A percentile compares a stretch with the other conserved stretches of the same genome.
phyloP scores from a whole-genome alignment of 2,888 invertebrate genomes.

The Ariolimax columbianus region DNA sequence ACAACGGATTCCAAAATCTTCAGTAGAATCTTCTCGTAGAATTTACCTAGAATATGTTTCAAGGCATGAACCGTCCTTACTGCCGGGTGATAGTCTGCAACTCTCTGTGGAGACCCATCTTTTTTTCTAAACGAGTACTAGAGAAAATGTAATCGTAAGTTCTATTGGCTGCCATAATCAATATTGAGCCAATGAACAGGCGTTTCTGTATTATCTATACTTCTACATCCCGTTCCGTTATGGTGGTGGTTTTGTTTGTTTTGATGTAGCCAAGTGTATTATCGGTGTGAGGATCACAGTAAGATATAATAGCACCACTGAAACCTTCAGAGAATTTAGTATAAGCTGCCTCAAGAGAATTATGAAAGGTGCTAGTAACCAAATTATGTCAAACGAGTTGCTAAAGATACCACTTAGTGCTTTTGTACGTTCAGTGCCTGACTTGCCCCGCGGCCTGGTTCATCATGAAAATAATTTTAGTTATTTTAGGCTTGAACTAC shows the following conservation, averaged over 20 bases:
- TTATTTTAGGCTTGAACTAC: no score
- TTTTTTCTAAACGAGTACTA: slow-evolving; percentile 13
- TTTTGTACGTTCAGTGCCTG: no score
- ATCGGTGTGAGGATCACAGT: no score
- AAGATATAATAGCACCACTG: no score
- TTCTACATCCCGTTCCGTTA: slow-evolving; percentile 3
- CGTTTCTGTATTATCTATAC: slow-evolving; percentile 30
- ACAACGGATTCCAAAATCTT: neutral
- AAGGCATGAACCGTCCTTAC: neutral
- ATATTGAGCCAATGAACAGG: slow-evolving; percentile 19
- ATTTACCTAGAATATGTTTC: slow-evolving; percentile 5
- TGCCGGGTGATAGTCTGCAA: slow-evolving; percentile 33
- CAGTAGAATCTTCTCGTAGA: neutral
- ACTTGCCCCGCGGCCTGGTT: no score
- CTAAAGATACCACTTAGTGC: no score
- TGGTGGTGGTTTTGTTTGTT: neutral
- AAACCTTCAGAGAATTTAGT: no score
- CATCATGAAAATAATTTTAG: no score
- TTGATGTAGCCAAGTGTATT: no score
- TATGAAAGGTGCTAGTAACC: no score
- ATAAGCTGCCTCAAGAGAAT: no score
- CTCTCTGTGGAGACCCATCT: slow-evolving; percentile 11
- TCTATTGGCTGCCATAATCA: slow-evolving; percentile 19
- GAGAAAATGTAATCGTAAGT: slow-evolving; percentile 37
- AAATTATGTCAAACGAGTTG: no score